A percentile compares a stretch with the other conserved stretches of the same genome.
These are phyloP conservation scores for Archivesica marissinica DNA, from an alignment of 1,140 invertebrate genomes.

Conservation along the genomic window DNA sequence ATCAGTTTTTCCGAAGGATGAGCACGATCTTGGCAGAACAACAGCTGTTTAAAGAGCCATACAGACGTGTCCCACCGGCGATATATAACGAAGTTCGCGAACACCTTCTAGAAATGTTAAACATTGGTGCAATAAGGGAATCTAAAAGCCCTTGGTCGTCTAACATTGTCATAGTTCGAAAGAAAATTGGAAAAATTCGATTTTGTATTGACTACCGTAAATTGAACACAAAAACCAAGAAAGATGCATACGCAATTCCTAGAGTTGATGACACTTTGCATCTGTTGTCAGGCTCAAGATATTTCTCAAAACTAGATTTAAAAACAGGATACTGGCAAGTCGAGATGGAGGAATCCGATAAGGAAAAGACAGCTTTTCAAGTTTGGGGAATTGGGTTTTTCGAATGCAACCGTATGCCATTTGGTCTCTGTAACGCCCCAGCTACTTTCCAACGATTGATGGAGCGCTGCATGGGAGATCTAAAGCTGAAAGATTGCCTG, in stretches of 20 bases:
- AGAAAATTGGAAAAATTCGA: conserved; percentile 83
- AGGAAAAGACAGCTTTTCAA: conserved; percentile 63
- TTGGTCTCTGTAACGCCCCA: conserved; percentile 84
- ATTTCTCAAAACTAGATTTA: conserved; percentile 79
- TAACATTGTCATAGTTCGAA: conserved; percentile 83
- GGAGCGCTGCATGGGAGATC: conserved; percentile 75
- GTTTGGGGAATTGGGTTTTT: conserved; percentile 58
- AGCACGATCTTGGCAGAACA: not conserved
- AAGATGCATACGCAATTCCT: conserved; percentile 66
- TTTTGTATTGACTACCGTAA: conserved; percentile 85
- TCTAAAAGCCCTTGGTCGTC: conserved; percentile 83
- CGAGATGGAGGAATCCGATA: conserved; percentile 68
- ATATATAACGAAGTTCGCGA: conserved; percentile 29
- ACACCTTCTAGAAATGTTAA: conserved; percentile 29
- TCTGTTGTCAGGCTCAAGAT: conserved; percentile 70
- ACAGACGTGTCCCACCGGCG: not conserved
- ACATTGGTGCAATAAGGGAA: conserved; percentile 9
- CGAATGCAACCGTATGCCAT: conserved; percentile 73
- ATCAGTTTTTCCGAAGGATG: not conserved
- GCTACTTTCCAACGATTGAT: conserved; percentile 85
- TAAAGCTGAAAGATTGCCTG: conserved; percentile 10
- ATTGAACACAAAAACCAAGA: conserved; percentile 58
- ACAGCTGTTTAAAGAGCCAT: conserved; percentile 15
- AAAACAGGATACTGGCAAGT: conserved; percentile 85
- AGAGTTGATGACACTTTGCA: conserved; percentile 60